Evolutionary conservation across 2,113 vertebrate species (phyloP), one percentile per base, ranked within the genome.

Genomic region (Phrynosoma platyrhinos): DNA sequence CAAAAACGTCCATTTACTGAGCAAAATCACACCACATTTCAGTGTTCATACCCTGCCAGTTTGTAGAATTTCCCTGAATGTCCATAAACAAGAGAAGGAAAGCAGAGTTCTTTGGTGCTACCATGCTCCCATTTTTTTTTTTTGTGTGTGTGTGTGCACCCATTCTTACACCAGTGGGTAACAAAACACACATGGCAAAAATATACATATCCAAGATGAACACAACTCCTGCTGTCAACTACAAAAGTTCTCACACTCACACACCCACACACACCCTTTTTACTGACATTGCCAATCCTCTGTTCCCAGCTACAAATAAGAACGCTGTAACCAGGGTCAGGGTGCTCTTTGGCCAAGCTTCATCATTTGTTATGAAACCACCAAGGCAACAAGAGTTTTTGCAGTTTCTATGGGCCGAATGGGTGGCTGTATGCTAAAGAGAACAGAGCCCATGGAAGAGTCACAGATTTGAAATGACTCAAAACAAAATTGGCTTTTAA

Each of bases 191-290:
- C 58, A 82, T 79, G 40, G 55, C 91, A 87, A 83, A 76, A 80
- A 82, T 85, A 89, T 1, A 81, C 75, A 6, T 0, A 32, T 77
- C 66, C 42, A 8, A 84, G 79, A 95, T 82, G 9, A 89, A 90
- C 90, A 92, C 88, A 90, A 90, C 92, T n/a, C 92, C 94, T 62
- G 92, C 91, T 90, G 91, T 94, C 87, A 68, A n/a, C 74, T 77
- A 77, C 81, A 40, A 69, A 36, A 47, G 14, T 1, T 84, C 85
- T 55, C 32, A 69, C 80, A 79, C 76, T 9, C 42, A 13, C 36
- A 68, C 84, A 89, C 90, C 89, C 91, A 89, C 94, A 92, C 92
- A 85, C 79, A 90, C 75, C 25, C 87, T 90, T 88, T 92, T 92
- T 89, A 83, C 84, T 55, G 79, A 87, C 90, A 74, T 52, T 47